Base-by-base conservation (phyloP, 2,888 invertebrate species). In the Drosophila quasianomalipes region DNA sequence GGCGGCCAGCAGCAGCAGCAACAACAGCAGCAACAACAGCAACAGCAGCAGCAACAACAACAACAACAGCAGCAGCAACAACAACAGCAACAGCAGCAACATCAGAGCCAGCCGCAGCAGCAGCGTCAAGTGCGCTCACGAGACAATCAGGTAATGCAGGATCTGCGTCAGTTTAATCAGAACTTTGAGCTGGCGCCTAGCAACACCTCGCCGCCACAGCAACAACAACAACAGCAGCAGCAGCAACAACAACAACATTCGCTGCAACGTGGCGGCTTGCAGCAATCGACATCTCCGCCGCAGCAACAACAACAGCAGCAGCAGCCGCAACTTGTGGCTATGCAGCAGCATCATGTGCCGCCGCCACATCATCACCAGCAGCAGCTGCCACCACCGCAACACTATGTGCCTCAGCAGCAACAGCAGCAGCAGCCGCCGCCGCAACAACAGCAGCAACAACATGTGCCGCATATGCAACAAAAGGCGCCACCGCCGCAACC, bases 131-230 rank as follows among this genome's bases (percentile, higher is more conserved):
- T 91, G 74, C 91, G 93, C 26, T 68, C 90, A 12, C 92, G 93
- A 31, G 93, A 93, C 35, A 93, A 91, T 70, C 92, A 93, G 73
- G 70, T 39, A 30, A 57, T 93, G 67, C 93, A 93, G 74, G 97
- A 97, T 70, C 92, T 97, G 65, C 95, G 97, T 79, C 96, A 96
- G 91, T 98, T 98, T 93, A 95, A 96, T 0, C 95, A 96, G 85
- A 97, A 97, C 82, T 97, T 97, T 93, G 96, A 97, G 93, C 91
- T 97, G 91, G 94, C 94, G 4, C 79, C 80, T 44, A 83, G 82
- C 59, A 89, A 90, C 19, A 79, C 92, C 76, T 91, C 93, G 76
- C 89, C 91, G 52, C 93, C 93, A 54, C 91, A 91, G 28, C 91
- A 90, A 51, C 85, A 74, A 19, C 74, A 81, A 16, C 91, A 91